These are phyloP conservation scores for Prostheceraeus crozeri DNA, from an alignment of 2,888 invertebrate genomes.

Conservation along the genomic window DNA sequence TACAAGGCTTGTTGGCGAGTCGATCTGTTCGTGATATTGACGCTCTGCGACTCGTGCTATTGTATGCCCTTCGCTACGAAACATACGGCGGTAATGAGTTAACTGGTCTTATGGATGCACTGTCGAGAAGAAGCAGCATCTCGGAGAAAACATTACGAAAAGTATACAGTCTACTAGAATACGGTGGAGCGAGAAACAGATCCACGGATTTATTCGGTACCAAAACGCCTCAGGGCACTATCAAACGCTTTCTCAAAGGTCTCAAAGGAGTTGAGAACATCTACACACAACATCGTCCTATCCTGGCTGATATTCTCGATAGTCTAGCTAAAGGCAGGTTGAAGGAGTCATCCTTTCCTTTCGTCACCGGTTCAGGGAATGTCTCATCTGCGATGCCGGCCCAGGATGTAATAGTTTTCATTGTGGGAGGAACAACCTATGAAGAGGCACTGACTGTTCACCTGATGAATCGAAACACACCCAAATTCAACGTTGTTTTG, in stretches of 20 bases:
- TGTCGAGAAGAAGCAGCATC: conserved; percentile 66
- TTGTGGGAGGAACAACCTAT: conserved; percentile 90
- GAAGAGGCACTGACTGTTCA: conserved; percentile 84
- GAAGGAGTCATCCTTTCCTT: conserved; percentile 74
- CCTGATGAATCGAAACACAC: conserved; percentile 66
- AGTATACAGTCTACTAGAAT: conserved; percentile 60
- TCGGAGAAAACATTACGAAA: conserved; percentile 60
- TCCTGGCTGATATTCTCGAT: conserved; percentile 78
- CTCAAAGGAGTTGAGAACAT: conserved; percentile 85
- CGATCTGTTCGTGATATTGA: conserved; percentile 70
- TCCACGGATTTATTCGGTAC: conserved; percentile 74
- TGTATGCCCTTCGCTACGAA: conserved; percentile 88
- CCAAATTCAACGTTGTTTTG: conserved; percentile 68
- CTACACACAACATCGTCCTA: conserved; percentile 94
- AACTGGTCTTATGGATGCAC: conserved; percentile 66
- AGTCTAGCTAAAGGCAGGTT: conserved; percentile 80
- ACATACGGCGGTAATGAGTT: conserved; percentile 74
- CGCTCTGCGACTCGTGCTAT: conserved; percentile 75
- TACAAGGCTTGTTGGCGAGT: conserved; percentile 70
- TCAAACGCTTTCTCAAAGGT: conserved; percentile 60
- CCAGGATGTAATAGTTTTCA: conserved; percentile 88
- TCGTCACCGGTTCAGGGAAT: background rate
- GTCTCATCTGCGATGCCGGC: conserved; percentile 55
- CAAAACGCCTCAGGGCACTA: conserved; percentile 70
- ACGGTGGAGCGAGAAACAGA: conserved; percentile 72